A percentile compares a stretch with the other conserved stretches of the same genome.
Evolutionary conservation across 2,113 vertebrate genomes (phyloP).

Genomic region (Ivindomyrus marchei): DNA sequence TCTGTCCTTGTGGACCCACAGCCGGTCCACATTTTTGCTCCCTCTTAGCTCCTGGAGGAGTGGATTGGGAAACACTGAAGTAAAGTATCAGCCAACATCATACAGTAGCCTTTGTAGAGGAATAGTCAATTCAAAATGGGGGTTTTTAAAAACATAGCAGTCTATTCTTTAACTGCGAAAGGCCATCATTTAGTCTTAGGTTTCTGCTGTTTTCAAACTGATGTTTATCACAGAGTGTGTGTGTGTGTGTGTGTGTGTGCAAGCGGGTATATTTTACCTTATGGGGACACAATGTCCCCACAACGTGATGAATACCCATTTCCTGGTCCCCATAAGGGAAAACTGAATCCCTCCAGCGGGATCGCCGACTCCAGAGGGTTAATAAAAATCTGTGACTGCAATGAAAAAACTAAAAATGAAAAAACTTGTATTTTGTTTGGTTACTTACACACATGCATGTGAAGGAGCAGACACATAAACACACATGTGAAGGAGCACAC

Average conservation of each 20-base stretch:
- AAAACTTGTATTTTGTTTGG: too few relatives aligned
- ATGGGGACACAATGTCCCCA: too few relatives aligned
- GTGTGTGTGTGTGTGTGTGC: neutral
- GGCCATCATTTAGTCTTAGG: neutral
- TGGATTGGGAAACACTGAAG: too few relatives aligned
- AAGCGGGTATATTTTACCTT: too few relatives aligned
- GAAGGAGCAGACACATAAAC: neutral
- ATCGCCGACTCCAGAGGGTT: too few relatives aligned
- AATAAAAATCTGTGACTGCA: too few relatives aligned
- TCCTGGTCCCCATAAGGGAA: too few relatives aligned
- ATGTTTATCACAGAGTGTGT: neutral
- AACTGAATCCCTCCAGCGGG: too few relatives aligned
- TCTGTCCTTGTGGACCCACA: neutral
- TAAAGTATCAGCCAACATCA: neutral
- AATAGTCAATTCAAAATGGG: neutral
- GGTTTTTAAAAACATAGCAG: neutral
- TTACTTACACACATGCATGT: neutral
- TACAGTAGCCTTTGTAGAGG: neutral
- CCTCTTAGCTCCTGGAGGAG: too few relatives aligned
- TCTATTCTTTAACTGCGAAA: neutral
- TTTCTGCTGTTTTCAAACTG: neutral
- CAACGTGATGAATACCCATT: too few relatives aligned
- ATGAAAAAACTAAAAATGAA: too few relatives aligned
- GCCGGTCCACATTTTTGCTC: too few relatives aligned
- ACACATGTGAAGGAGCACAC: neutral